Evolutionary conservation across 2,797 vertebrate genomes (phyloP), one percentile per base, ranked within the genome.

Genomic region (Xyrichtys novacula): DNA sequence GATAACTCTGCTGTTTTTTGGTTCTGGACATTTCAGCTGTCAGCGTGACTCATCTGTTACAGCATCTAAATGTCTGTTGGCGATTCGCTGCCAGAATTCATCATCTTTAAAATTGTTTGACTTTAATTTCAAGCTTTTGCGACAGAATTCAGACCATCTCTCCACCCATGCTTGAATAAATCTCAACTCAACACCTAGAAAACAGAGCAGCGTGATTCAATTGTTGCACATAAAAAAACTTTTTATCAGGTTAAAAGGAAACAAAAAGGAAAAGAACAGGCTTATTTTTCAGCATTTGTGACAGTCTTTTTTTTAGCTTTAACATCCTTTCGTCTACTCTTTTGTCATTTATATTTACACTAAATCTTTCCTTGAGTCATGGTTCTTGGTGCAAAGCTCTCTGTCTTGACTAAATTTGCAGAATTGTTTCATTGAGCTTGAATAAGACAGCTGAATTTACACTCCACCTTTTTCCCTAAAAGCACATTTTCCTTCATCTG

Each of bases 381-480:
- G n/a, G 16, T n/a, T 39, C 28, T 38, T 8, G 49, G 34, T 23
- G 23, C 8, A 3, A 36, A 26, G 28, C 36, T 28, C 63, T 72
- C 10, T 78, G 50, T 43, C 23, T 54, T 46, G 16, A 12, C 42
- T 44, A n/a, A n/a, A n/a, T n/a, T n/a, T n/a, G n/a, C n/a, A 38
- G 49, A 55, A 20, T 38, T 63, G 7, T 20, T 16, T 55, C 34
- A 58, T 62, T 23, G 47, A 57, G 61, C 65, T 28, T 58, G 55
- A 48, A 83, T 74, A 34, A 58, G 42, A 29, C 48, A 8, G 20
- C 17, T 73, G 32, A 4, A 34, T 34, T 9, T 2, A 34, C 32
- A 34, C 11, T 34, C n/a, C n/a, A n/a, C n/a, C n/a, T n/a, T n/a
- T n/a, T n/a, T n/a, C n/a, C n/a, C n/a, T n/a, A 56, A 39, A 3